These are phyloP conservation scores for Drosophila arawakana DNA, from an alignment of 1,140 invertebrate genomes.

Conservation along the genomic window DNA sequence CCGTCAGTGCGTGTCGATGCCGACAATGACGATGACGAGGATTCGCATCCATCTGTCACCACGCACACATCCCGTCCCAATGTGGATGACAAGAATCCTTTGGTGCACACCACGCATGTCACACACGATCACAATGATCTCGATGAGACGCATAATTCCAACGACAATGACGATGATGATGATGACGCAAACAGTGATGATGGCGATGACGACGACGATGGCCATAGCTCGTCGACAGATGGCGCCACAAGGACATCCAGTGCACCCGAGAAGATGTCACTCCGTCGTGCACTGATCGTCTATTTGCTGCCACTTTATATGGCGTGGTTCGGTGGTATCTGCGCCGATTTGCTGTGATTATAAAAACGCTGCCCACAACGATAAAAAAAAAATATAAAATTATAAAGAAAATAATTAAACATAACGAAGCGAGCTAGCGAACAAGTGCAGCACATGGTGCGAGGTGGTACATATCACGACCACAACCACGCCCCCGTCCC, in stretches of 20 bases:
- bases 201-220: slow-evolving; percentile 38
- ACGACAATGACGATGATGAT: slow-evolving; percentile 38
- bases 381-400: neutral
- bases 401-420: slow-evolving; percentile 3
- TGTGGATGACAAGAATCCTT: slow-evolving; percentile 65
- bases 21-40: slow-evolving; percentile 76
- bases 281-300: slow-evolving; percentile 88
- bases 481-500: slow-evolving; percentile 5
- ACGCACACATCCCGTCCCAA: slow-evolving; percentile 66
- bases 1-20: slow-evolving; percentile 55
- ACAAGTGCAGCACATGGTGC: slow-evolving; percentile 33
- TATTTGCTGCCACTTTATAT: slow-evolving; percentile 92
- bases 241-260: slow-evolving; percentile 51
- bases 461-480: slow-evolving; percentile 27
- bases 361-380: slow-evolving; percentile 42
- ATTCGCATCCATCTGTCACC: slow-evolving; percentile 53
- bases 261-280: slow-evolving; percentile 85
- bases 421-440: slow-evolving; percentile 35
- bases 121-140: slow-evolving; percentile 61
- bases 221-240: slow-evolving; percentile 32
- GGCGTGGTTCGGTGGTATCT: slow-evolving; percentile 91
- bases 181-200: slow-evolving; percentile 45
- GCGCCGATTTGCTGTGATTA: slow-evolving; percentile 92
- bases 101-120: slow-evolving; percentile 57
- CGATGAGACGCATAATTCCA: slow-evolving; percentile 49